Evolutionary conservation across 2,888 invertebrate genomes (phyloP).

Genomic region (Cephus pulcher): DNA sequence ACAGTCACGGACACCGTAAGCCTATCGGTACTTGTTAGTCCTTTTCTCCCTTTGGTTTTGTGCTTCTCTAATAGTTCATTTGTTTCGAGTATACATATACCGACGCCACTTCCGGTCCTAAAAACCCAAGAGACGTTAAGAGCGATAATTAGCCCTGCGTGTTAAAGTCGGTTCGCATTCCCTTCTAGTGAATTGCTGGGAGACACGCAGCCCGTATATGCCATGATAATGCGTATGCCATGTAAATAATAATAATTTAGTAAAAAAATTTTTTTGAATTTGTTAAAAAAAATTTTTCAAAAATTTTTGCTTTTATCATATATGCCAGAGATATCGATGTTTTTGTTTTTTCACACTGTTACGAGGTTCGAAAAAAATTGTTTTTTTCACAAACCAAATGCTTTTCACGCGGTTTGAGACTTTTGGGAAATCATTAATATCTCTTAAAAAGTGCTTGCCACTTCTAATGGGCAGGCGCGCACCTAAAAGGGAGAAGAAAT

Average conservation of each 20-base stretch:
- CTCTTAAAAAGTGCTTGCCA: constrained; percentile 31
- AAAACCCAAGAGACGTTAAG: constrained; percentile 27
- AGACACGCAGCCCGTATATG: background rate
- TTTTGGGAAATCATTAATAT: constrained; percentile 60
- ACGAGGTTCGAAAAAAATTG: background rate
- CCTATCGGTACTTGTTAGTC: constrained; percentile 16
- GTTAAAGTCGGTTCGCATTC: constrained; percentile 9
- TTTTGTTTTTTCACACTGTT: background rate
- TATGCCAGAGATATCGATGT: background rate
- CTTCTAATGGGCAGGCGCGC: background rate
- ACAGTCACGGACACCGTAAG: constrained; percentile 4
- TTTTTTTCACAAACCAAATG: background rate
- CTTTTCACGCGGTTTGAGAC: constrained; percentile 33
- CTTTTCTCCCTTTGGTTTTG: constrained; percentile 26
- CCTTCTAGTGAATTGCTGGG: background rate
- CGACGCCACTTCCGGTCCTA: constrained; percentile 47
- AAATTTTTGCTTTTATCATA: background rate
- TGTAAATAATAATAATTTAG: background rate
- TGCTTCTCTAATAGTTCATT: constrained; percentile 56
- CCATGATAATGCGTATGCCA: background rate
- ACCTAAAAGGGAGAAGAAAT: background rate
- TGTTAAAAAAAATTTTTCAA: background rate
- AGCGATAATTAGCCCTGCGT: constrained; percentile 21
- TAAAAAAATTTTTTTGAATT: background rate
- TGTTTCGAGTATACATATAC: constrained; percentile 40